phyloP scores from a whole-genome alignment of 2,113 vertebrate species.

The Thamnaconus septentrionalis region DNA sequence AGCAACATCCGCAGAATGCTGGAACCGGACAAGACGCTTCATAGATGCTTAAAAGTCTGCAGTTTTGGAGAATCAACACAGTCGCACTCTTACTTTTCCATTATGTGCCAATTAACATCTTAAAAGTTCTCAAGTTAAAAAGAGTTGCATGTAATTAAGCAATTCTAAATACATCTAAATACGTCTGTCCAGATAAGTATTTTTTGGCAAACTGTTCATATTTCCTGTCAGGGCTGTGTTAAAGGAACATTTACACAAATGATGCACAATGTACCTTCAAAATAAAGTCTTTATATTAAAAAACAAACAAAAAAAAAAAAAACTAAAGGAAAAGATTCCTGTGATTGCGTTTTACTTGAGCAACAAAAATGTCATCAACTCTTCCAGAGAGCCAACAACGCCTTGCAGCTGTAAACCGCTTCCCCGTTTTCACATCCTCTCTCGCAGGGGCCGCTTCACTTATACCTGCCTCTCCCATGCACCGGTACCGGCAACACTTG shows the following conservation, averaged over 20 bases:
- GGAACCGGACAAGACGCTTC: constrained; percentile 17
- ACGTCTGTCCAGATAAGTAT: too few species aligned
- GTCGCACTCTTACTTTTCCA: background rate
- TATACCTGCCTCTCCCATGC: constrained; percentile 16
- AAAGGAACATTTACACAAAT: constrained; percentile 16
- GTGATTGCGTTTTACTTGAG: too few species aligned
- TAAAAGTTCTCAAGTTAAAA: too few species aligned
- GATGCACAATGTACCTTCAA: constrained; percentile 40
- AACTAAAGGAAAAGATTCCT: too few species aligned
- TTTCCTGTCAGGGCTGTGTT: constrained; percentile 20
- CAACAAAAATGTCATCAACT: too few species aligned
- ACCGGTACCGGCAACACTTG: constrained; percentile 10
- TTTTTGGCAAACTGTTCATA: too few species aligned
- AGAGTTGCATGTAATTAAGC: too few species aligned
- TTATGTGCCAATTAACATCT: too few species aligned
- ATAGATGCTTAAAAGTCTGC: constrained; percentile 23
- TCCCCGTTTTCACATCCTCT: constrained; percentile 7
- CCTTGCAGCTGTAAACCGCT: too few species aligned
- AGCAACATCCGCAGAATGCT: constrained; percentile 20
- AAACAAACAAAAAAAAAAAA: background rate
- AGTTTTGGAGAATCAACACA: constrained; percentile 1
- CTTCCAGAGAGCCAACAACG: too few species aligned
- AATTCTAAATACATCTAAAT: too few species aligned
- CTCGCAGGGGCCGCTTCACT: background rate
- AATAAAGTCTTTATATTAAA: constrained; percentile 60